Evolutionary conservation across 2,113 vertebrate genomes (phyloP).

Genomic region (Lontra canadensis): DNA sequence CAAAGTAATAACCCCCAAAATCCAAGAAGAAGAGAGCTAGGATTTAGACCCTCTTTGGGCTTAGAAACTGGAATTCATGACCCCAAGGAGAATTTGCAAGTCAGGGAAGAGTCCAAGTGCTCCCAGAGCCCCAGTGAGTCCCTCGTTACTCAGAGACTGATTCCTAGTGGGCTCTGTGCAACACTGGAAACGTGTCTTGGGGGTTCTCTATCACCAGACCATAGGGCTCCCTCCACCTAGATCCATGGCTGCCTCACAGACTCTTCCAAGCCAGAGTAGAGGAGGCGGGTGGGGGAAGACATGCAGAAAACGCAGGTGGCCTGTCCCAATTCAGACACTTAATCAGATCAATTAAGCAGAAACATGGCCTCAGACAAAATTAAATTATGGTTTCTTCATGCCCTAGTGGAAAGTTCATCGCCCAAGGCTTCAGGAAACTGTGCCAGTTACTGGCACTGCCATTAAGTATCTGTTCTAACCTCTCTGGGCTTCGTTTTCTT

Average conservation of each 20-base stretch:
- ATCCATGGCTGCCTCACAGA: neutral
- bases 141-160: neutral
- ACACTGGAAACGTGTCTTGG: neutral
- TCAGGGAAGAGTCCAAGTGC: neutral
- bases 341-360: neutral
- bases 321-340: neutral
- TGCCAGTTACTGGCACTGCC: slow-evolving; percentile 11
- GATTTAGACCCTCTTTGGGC: neutral
- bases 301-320: neutral
- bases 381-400: neutral
- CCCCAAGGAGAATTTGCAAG: neutral
- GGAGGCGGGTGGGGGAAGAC: neutral
- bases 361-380: slow-evolving; percentile 10
- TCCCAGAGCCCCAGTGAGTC: neutral
- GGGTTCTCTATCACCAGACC: neutral
- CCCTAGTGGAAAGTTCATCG: slow-evolving; percentile 12
- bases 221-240: neutral
- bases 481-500: neutral
- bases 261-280: neutral
- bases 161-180: neutral
- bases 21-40: neutral
- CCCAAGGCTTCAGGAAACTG: neutral
- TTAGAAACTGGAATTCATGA: neutral
- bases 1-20: neutral
- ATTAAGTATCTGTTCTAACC: neutral